Conservation (phyloP, 2,113 vertebrate genomes). For the Caloenas nicobarica region DNA sequence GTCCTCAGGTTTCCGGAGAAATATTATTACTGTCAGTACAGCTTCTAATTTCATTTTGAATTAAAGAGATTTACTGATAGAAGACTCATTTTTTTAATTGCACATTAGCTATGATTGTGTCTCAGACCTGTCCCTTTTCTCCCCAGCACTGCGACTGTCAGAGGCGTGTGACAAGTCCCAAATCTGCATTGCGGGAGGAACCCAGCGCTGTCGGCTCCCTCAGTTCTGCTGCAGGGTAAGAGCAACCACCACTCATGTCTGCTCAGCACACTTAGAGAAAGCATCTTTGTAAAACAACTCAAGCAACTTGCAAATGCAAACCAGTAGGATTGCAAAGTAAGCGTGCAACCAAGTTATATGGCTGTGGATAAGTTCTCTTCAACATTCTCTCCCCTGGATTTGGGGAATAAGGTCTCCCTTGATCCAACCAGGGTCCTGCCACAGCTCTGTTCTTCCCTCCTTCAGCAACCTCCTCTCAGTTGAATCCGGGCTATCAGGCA, state of each 20-base stretch:
- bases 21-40: background rate
- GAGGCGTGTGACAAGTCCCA: background rate
- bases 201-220: rapidly evolving
- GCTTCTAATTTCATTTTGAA: background rate
- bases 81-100: background rate
- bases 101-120: background rate
- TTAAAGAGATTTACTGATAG: background rate
- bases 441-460: background rate
- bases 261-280: background rate
- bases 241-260: background rate
- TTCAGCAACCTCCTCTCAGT: background rate
- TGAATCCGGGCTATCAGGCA: background rate
- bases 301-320: background rate
- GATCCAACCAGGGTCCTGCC: background rate
- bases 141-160: background rate
- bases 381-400: background rate
- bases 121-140: background rate
- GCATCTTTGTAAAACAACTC: background rate
- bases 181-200: rapidly evolving
- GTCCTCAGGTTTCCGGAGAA: background rate
- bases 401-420: background rate
- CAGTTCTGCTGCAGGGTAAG: background rate
- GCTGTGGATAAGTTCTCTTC: background rate
- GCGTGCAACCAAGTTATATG: rapidly evolving
- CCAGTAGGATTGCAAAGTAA: background rate